Base-by-base conservation (phyloP, 2,113 vertebrate species). In the Archocentrus centrarchus region DNA sequence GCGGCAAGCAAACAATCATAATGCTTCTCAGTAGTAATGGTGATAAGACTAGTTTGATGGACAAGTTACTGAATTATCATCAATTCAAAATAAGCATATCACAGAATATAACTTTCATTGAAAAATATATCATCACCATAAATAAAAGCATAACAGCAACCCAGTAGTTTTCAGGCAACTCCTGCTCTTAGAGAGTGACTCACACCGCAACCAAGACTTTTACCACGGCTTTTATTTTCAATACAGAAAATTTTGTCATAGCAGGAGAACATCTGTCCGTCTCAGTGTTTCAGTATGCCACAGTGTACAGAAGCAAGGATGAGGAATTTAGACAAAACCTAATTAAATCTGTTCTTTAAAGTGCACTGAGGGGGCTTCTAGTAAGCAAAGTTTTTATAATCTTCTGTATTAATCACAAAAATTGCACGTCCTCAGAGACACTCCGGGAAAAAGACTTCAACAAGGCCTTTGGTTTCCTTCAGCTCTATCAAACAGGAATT, bases 1-100 rank as follows among this genome's bases (percentile, higher is more conserved):
- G 37, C 70, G 70, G 81, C 57, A 9, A 84, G 73, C 58, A 73
- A 73, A 47, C 44, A 13, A 73, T 53, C 22, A 11, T 53, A 53
- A 73, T n/a, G 15, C 66, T 53, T 80, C 14, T 61, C 55, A 68
- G 39, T 55, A 60, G 11, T n/a, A 18, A 35, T 4, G 18, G 7
- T n/a, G 27, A 3, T 57, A 30, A 61, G 50, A 61, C 63, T 66
- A n/a, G 39, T 64, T 35, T 63, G 17, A 79, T 59, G 5, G 14
- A 55, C 59, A 75, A 64, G 35, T 30, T 53, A 18, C 64, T 75
- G 6, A 68, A 37, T 50, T 63, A 22, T 18, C 35, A 59, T 39
- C 79, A 83, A 27, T 11, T 50, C 18, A 17, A 2, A 59, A 22
- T 10, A 20, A 30, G 24, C 17, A 73, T 5, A 73, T 24, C 66